These are phyloP conservation scores for Malurus melanocephalus DNA, from an alignment of 2,113 vertebrate genomes.

Conservation along the genomic window DNA sequence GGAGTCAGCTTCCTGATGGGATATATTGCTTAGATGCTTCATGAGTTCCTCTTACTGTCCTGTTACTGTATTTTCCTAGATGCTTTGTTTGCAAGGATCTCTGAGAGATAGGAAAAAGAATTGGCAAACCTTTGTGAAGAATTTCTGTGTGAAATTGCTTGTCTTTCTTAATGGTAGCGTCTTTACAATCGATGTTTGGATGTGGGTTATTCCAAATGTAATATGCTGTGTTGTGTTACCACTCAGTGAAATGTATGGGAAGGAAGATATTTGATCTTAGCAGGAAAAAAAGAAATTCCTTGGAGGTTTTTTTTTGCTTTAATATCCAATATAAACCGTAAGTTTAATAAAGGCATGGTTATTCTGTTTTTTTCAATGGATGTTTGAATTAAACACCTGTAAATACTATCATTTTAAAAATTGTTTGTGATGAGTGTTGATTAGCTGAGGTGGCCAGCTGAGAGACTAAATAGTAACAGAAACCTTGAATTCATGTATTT, in stretches of 20 bases:
- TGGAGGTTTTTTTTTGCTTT: not conserved
- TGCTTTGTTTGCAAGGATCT: not conserved
- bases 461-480: not conserved
- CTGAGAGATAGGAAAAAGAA: not conserved
- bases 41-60: not conserved
- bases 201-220: not conserved
- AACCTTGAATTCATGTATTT: not conserved
- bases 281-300: not conserved
- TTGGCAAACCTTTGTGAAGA: not conserved
- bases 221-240: not conserved
- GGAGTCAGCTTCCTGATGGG: not conserved
- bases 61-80: not conserved
- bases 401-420: slow-evolving; percentile 2
- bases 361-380: not conserved
- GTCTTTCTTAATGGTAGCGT: not conserved
- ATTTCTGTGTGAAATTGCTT: not conserved
- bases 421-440: not conserved
- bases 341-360: not conserved
- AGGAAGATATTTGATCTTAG: not conserved
- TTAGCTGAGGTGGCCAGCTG: not conserved
- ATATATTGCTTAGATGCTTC: not conserved
- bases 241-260: not conserved
- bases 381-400: not conserved
- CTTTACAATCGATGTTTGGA: not conserved
- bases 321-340: not conserved